These are phyloP conservation scores for Lasioglossum albipes DNA, from an alignment of 1,140 invertebrate species.

Conservation along the genomic window DNA sequence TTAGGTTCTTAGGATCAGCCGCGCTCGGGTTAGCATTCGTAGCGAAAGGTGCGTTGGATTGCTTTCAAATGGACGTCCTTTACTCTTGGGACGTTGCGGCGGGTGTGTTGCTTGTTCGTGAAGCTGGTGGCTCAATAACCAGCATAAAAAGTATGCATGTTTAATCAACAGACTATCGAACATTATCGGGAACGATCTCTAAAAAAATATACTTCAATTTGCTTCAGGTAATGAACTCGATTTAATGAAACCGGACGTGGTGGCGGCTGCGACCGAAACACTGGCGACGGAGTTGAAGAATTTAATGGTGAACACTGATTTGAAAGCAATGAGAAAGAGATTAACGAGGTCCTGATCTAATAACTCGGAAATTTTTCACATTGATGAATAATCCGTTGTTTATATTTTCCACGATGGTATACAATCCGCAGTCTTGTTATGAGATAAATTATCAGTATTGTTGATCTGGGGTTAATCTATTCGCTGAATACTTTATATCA, in stretches of 20 bases:
- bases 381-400: background rate
- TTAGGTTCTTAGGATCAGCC: conserved; percentile 86
- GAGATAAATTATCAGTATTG: too few species aligned
- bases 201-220: background rate
- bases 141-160: conserved; percentile 82
- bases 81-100: conserved; percentile 87
- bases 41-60: conserved; percentile 85
- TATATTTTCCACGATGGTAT: background rate
- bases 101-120: conserved; percentile 84
- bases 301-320: conserved; percentile 75
- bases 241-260: conserved; percentile 83
- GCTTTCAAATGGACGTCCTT: conserved; percentile 84
- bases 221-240: conserved; percentile 82
- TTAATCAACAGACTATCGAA: background rate
- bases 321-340: conserved; percentile 62
- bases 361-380: background rate
- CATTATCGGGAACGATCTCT: background rate
- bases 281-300: conserved; percentile 80
- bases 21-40: conserved; percentile 86
- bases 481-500: too few species aligned
- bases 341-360: conserved; percentile 48
- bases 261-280: conserved; percentile 81
- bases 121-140: conserved; percentile 87
- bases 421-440: too few species aligned
- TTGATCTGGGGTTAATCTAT: too few species aligned